phyloP scores from a whole-genome alignment of 2,888 invertebrate species.

The Anorthoa munda region DNA sequence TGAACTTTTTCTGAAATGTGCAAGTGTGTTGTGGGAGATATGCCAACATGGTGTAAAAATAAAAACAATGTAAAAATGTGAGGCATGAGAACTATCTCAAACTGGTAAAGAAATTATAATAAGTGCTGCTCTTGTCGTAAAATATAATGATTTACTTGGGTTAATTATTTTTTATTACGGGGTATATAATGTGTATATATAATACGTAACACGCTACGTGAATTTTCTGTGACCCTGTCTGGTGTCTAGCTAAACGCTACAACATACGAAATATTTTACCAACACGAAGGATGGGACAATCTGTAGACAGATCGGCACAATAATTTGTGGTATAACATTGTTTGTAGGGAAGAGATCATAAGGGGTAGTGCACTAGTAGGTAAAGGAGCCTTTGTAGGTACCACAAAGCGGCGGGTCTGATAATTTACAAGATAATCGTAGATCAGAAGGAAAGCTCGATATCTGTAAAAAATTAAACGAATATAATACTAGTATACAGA shows the following conservation, averaged over 20 bases:
- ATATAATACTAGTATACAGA: no score
- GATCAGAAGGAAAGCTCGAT: no score
- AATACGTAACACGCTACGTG: background rate
- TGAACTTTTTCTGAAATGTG: constrained; percentile 73
- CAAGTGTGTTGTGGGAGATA: constrained; percentile 36
- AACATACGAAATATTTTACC: background rate
- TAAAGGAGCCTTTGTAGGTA: no score
- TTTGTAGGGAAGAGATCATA: no score
- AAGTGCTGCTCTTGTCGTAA: constrained; percentile 18
- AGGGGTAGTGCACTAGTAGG: no score
- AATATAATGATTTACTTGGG: constrained; percentile 15
- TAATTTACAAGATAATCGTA: no score
- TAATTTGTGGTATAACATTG: no score
- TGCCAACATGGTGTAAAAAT: constrained; percentile 34
- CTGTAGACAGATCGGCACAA: background rate
- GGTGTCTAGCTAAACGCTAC: background rate
- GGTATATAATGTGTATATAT: constrained; percentile 8
- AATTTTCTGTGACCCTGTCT: constrained; percentile 4
- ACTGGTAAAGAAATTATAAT: constrained; percentile 18
- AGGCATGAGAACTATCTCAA: constrained; percentile 39
- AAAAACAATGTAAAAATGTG: constrained; percentile 27
- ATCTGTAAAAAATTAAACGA: no score
- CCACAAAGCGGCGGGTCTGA: no score
- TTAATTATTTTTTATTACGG: constrained; percentile 30
- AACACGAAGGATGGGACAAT: background rate